Percentiles rank a stretch among this genome's conserved stretches.
Evolutionary conservation across 2,888 invertebrate genomes (phyloP).

Genomic region (Caenorhabditis sp.): DNA sequence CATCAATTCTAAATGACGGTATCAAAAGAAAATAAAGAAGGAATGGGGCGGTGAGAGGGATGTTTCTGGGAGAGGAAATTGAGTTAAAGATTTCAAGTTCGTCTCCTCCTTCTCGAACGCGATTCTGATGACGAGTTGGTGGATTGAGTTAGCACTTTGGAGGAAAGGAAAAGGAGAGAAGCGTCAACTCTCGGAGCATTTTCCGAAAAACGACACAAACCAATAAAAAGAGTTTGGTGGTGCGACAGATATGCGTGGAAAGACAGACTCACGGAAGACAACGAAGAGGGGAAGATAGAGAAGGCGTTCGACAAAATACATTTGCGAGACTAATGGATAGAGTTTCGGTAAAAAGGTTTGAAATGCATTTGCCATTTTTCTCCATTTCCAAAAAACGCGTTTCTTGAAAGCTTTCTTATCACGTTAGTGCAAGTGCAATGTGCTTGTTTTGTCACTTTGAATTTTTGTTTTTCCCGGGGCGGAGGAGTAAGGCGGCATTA

Average conservation of each 20-base stretch:
- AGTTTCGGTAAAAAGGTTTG: constrained; percentile 23
- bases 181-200: constrained; percentile 33
- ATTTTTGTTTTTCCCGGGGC: background rate
- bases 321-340: constrained; percentile 29
- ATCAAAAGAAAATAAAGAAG: constrained; percentile 11
- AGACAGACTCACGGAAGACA: too few relatives aligned
- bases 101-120: constrained; percentile 38
- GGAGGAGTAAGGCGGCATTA: too few relatives aligned
- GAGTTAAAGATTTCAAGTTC: constrained; percentile 56
- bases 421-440: background rate
- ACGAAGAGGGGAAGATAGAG: constrained; percentile 12
- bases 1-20: constrained; percentile 42
- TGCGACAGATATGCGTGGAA: constrained; percentile 44
- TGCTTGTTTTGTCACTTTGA: background rate
- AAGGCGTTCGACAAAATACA: constrained; percentile 37
- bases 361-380: background rate
- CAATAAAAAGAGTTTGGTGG: constrained; percentile 52
- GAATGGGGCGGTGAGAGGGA: constrained; percentile 14
- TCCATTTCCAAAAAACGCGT: background rate
- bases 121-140: constrained; percentile 30
- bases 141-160: constrained; percentile 57
- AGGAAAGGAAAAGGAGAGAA: constrained; percentile 27
- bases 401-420: background rate
- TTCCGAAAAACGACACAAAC: constrained; percentile 48
- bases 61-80: constrained; percentile 40